Evolutionary conservation across 1,140 invertebrate species (phyloP).

Genomic region (Bathynomus jamesi): DNA sequence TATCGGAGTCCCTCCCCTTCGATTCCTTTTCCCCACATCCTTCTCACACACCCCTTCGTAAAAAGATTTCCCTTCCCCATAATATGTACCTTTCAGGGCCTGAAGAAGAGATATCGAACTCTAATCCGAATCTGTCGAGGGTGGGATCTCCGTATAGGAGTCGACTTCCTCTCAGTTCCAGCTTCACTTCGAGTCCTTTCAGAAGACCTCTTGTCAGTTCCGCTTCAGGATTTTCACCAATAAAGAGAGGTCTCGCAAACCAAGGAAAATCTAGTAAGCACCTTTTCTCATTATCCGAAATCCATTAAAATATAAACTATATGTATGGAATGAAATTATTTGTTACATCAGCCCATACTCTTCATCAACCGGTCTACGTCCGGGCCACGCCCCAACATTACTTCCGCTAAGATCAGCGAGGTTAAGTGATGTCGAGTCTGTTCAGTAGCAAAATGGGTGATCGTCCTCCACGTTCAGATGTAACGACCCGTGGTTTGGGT

Average conservation of each 20-base stretch:
- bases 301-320: too few relatives aligned
- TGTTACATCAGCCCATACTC: too few relatives aligned
- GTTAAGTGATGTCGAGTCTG: too few relatives aligned
- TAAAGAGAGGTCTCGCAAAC: conserved; percentile 18
- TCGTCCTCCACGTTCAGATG: too few relatives aligned
- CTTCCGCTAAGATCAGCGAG: too few relatives aligned
- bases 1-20: neutral
- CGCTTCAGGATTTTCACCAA: conserved; percentile 22
- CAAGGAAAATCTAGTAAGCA: conserved; percentile 5
- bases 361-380: too few relatives aligned
- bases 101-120: conserved; percentile 11
- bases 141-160: conserved; percentile 16
- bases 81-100: conserved; percentile 21
- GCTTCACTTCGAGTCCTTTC: conserved; percentile 32
- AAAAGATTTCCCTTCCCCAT: conserved; percentile 30
- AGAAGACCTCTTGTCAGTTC: conserved; percentile 20
- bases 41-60: conserved; percentile 1
- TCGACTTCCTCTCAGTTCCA: conserved; percentile 27
- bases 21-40: conserved; percentile 11
- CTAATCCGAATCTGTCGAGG: conserved; percentile 24
- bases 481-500: too few relatives aligned
- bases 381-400: too few relatives aligned
- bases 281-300: too few relatives aligned
- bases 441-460: too few relatives aligned
- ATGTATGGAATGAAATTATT: too few relatives aligned